These are phyloP conservation scores for Fratercula arctica DNA, from an alignment of 2,797 vertebrate species.

Conservation along the genomic window DNA sequence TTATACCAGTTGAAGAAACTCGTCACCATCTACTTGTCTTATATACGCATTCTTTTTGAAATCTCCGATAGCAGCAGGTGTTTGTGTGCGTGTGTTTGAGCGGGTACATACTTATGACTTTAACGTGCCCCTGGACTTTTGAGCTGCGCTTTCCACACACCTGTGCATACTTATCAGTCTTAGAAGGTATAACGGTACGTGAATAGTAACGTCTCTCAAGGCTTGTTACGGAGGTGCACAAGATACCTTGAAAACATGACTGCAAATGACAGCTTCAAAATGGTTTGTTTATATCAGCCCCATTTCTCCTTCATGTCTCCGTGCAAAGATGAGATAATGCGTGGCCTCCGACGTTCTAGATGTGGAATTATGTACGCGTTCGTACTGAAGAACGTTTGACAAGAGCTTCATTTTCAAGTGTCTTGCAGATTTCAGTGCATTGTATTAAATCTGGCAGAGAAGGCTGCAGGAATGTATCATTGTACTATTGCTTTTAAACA, in stretches of 20 bases:
- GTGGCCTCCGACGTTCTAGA: neutral
- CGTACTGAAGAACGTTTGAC: neutral
- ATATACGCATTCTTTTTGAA: neutral
- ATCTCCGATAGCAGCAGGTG: neutral
- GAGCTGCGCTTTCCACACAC: neutral
- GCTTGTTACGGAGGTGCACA: neutral
- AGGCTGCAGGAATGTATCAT: no score
- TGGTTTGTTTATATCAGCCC: neutral
- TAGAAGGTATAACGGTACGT: neutral
- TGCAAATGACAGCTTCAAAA: neutral
- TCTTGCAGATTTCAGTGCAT: neutral
- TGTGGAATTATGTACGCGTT: neutral
- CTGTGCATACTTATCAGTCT: neutral
- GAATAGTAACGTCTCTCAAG: neutral
- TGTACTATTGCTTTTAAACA: neutral
- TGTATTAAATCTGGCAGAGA: neutral
- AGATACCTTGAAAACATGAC: neutral
- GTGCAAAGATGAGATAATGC: neutral
- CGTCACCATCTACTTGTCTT: neutral
- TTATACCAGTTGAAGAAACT: neutral
- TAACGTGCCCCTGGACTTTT: neutral
- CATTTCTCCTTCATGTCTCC: neutral
- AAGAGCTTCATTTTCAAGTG: neutral
- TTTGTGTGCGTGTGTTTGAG: fast-evolving
- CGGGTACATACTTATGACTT: neutral